Conservation (phyloP, 2,888 invertebrate genomes). For the Cancer borealis region DNA sequence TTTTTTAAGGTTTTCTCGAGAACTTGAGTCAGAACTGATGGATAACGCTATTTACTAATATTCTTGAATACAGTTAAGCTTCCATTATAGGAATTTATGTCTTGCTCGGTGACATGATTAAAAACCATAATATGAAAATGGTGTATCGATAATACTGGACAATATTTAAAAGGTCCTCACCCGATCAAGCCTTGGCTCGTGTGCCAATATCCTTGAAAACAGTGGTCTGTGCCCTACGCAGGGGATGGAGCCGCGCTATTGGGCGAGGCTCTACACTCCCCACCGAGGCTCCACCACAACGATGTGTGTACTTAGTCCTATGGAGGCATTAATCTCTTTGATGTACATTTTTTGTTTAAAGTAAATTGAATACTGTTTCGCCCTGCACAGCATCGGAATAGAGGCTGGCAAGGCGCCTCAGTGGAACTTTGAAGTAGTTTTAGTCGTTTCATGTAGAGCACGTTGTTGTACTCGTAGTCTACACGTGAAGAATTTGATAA, state of each 20-base stretch:
- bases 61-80: neutral
- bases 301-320: neutral
- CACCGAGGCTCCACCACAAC: neutral
- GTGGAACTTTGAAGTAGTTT: neutral
- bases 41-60: neutral
- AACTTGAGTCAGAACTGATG: neutral
- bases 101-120: neutral
- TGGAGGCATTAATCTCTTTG: slow-evolving; percentile 13
- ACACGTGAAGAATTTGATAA: neutral
- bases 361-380: neutral
- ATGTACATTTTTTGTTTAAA: neutral
- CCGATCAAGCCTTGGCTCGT: neutral
- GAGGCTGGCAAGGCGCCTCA: slow-evolving; percentile 8
- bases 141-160: neutral
- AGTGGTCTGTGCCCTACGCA: neutral
- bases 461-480: slow-evolving; percentile 7
- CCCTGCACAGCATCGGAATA: neutral
- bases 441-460: slow-evolving; percentile 8
- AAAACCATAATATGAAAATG: neutral
- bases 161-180: neutral
- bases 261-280: neutral
- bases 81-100: neutral
- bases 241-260: neutral
- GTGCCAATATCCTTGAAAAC: neutral
- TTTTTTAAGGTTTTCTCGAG: neutral